Conservation (phyloP, 2,888 invertebrate genomes). For the Drosophila seclusa region DNA sequence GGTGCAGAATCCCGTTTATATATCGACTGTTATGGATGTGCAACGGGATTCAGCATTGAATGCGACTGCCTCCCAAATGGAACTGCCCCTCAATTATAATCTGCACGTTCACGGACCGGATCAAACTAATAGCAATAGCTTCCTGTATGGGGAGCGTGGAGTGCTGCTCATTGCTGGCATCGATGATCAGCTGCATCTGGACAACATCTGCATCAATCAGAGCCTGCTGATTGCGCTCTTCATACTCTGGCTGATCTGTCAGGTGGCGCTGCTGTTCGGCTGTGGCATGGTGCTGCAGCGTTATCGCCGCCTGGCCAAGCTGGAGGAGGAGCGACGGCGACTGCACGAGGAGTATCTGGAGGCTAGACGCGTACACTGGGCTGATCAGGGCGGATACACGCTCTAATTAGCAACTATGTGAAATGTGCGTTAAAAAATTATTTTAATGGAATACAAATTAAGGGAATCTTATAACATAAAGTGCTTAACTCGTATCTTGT, state of each 20-base stretch:
- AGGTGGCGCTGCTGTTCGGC: constrained; percentile 86
- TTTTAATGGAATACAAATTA: constrained; percentile 72
- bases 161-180: constrained; percentile 87
- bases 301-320: constrained; percentile 86
- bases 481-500: neutral
- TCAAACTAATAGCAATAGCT: constrained; percentile 84
- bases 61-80: constrained; percentile 33
- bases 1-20: constrained; percentile 82
- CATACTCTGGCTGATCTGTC: constrained; percentile 87
- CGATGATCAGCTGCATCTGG: constrained; percentile 82
- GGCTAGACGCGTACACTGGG: constrained; percentile 90
- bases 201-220: constrained; percentile 87
- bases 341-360: constrained; percentile 88
- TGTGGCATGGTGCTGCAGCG: constrained; percentile 86
- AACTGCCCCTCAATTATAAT: constrained; percentile 85
- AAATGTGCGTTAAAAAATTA: constrained; percentile 53
- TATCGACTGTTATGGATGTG: constrained; percentile 82
- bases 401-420: constrained; percentile 58
- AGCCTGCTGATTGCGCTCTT: constrained; percentile 88
- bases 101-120: constrained; percentile 88
- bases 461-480: constrained; percentile 52
- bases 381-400: constrained; percentile 86
- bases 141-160: constrained; percentile 87
- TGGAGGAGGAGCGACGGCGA: constrained; percentile 85
- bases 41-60: constrained; percentile 51